Evolutionary conservation across 2,888 invertebrate species (phyloP), one percentile per base, ranked within the genome.

Genomic region (Lochmaea crataegi): DNA sequence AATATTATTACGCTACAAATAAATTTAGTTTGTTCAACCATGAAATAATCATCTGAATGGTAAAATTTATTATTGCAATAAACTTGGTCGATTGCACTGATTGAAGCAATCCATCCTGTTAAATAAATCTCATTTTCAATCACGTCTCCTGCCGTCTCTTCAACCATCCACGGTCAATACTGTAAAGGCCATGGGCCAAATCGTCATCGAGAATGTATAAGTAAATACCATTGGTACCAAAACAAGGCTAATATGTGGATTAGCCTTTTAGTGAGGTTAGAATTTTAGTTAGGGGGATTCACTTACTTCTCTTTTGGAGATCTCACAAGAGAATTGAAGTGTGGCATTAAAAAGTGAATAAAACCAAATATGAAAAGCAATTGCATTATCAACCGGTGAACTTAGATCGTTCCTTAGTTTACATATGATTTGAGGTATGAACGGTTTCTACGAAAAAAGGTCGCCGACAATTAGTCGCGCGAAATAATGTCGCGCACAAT

Each of bases 121-220:
- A 58, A 32, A 32, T 32, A 58, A 58, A 58, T 58, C 26, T 58
- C 32, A 32, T 58, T 64, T 64, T 64, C 64, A 42, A 45, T 64
- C 64, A 45, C 41, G 45, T 48, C 42, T 64, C 64, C 64, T 64
- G 64, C 64, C 48, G 64, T 11, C 42, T 45, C 22, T 64, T 64
- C 22, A 64, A 64, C 64, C 64, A 48, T 64, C 11, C 45, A 42
- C 64, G 48, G 64, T 64, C 64, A 64, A 64, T 64, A 64, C 64
- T 64, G 42, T 53, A 64, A 45, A 64, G 64, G 48, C 42, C 45
- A 42, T 42, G 42, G 38, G 63, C 63, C 64, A 58, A 58, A 58
- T 32, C 58, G 32, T 58, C 58, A 58, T 7, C 14, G 3, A 32
- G 32, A 32, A 32, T 58, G 11, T 58, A 26, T 58, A 32, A 57